Conservation (phyloP, 2,797 vertebrate species). For the Eremophila alpestris region DNA sequence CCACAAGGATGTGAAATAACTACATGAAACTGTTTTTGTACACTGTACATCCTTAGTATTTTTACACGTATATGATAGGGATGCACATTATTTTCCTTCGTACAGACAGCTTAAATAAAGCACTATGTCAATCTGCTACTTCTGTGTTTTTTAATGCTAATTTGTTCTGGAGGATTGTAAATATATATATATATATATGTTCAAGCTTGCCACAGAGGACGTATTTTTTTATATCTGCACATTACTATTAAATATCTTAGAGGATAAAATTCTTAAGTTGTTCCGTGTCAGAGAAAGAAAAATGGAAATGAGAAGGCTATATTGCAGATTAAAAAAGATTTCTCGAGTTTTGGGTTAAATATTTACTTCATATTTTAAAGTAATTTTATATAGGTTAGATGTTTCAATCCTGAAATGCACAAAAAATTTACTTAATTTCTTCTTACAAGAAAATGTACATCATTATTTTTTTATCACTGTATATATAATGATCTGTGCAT, state of each 20-base stretch:
- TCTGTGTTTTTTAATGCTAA: conserved; percentile 72
- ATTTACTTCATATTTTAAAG: conserved; percentile 59
- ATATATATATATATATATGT: conserved; percentile 65
- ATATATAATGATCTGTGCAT: conserved; percentile 52
- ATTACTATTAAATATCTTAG: conserved; percentile 61
- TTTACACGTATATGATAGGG: conserved; percentile 97
- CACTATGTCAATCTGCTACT: conserved; percentile 91
- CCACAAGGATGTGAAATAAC: conserved; percentile 89
- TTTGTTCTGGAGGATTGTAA: conserved; percentile 72
- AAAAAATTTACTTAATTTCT: conserved; percentile 66
- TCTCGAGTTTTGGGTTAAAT: conserved; percentile 49
- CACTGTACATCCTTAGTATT: conserved; percentile 98
- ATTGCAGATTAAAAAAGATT: conserved; percentile 51
- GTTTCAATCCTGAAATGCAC: conserved; percentile 60
- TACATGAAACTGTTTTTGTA: conserved; percentile 94
- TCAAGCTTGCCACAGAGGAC: conserved; percentile 56
- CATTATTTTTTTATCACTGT: conserved; percentile 66
- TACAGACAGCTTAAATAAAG: conserved; percentile 99
- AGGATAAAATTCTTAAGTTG: conserved; percentile 40
- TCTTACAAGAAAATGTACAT: conserved; percentile 66
- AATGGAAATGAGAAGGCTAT: conserved; percentile 33
- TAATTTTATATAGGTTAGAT: conserved; percentile 66
- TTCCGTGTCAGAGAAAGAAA: conserved; percentile 33
- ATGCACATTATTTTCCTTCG: conserved; percentile 95
- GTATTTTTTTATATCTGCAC: conserved; percentile 66